Conservation (phyloP, 2,888 invertebrate genomes). For the Drosophila parthenogenetica region DNA sequence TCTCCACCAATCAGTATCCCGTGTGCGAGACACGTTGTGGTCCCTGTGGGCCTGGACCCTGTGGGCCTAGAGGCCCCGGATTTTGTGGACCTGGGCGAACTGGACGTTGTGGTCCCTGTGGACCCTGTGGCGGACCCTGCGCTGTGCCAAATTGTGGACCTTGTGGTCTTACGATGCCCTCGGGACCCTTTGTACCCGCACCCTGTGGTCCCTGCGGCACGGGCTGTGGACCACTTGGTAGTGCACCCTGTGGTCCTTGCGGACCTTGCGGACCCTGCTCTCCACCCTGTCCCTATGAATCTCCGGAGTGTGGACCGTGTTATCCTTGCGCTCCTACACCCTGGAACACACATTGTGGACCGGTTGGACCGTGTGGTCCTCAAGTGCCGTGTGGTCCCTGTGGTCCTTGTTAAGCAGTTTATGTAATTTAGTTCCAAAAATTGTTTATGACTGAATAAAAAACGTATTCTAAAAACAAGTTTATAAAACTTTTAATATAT, state of each 20-base stretch:
- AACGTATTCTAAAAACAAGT: no score
- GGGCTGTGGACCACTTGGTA: slow-evolving; percentile 3
- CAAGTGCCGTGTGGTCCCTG: slow-evolving; percentile 12
- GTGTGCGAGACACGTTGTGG: slow-evolving; percentile 11
- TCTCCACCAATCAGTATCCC: slow-evolving; percentile 9
- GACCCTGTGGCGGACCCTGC: not conserved
- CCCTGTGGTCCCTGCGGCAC: slow-evolving; percentile 11
- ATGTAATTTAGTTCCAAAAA: not conserved
- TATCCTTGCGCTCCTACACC: slow-evolving; percentile 9
- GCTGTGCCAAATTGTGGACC: slow-evolving; percentile 10
- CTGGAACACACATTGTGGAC: slow-evolving; percentile 7
- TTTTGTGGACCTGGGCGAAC: not conserved
- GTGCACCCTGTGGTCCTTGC: slow-evolving; percentile 2
- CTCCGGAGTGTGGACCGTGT: slow-evolving; percentile 10
- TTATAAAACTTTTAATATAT: no score
- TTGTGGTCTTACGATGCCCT: slow-evolving; percentile 6
- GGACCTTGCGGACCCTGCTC: slow-evolving; percentile 9
- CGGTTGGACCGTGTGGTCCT: slow-evolving; percentile 10
- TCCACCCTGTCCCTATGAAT: slow-evolving; percentile 4
- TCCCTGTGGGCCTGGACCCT: not conserved
- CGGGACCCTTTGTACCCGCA: slow-evolving; percentile 8
- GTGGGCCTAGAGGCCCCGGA: slow-evolving; percentile 2
- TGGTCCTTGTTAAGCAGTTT: slow-evolving; percentile 8
- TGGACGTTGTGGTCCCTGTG: not conserved
- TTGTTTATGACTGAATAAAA: not conserved